Percentiles rank a stretch among this genome's conserved stretches.
Conservation (phyloP, 2,888 invertebrate genomes). For the Strigamia transsilvanica region DNA sequence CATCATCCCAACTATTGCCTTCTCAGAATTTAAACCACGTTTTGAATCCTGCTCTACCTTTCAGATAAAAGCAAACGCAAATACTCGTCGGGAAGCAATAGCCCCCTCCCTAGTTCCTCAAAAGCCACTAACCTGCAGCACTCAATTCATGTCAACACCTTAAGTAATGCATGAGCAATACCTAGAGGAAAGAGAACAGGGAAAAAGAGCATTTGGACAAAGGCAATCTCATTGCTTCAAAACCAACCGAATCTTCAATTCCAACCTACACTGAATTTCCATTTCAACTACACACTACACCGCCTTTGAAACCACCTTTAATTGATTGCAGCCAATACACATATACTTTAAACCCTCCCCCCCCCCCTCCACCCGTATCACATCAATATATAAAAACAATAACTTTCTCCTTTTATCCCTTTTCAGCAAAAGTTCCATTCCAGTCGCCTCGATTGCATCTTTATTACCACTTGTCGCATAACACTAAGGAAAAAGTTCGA, state of each 20-base stretch:
- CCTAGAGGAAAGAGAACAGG: not conserved
- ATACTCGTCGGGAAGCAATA: not conserved
- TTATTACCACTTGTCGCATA: constrained; percentile 26
- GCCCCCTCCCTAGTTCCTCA: not conserved
- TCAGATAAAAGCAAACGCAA: not conserved
- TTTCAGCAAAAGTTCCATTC: constrained; percentile 14
- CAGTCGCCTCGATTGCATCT: constrained; percentile 30
- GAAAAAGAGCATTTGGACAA: constrained; percentile 1
- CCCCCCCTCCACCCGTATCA: too few relatives aligned
- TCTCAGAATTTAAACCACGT: not conserved
- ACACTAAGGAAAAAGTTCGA: constrained; percentile 12
- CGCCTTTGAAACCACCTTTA: constrained; percentile 15
- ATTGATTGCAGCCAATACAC: not conserved
- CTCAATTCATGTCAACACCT: constrained; percentile 26
- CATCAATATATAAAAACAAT: not conserved
- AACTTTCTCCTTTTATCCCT: not conserved
- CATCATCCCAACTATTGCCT: not conserved
- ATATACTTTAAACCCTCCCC: not conserved
- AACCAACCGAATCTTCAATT: not conserved
- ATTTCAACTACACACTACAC: not conserved
- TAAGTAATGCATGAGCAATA: constrained; percentile 30
- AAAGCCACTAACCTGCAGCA: constrained; percentile 18
- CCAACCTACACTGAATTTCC: constrained; percentile 10
- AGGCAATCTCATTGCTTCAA: constrained; percentile 17
- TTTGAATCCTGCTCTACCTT: not conserved